phyloP scores from a whole-genome alignment of 2,888 invertebrate genomes.

The Phlogophora meticulosa region DNA sequence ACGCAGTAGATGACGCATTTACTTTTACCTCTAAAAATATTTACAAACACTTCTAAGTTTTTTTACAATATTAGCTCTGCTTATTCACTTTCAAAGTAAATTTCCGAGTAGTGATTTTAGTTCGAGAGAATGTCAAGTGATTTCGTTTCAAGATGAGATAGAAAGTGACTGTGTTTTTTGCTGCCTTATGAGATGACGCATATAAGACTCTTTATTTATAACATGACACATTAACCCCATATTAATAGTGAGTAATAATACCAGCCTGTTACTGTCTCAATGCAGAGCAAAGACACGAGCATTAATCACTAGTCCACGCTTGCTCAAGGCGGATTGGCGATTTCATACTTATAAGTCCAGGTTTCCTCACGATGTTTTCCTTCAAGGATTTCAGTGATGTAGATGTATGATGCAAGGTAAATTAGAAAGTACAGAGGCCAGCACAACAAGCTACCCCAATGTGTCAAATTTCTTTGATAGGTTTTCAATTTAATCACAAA shows the following conservation, averaged over 20 bases:
- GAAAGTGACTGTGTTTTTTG: conserved; percentile 39
- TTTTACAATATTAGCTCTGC: conserved; percentile 16
- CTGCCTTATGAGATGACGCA: conserved; percentile 10
- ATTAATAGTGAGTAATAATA: neutral
- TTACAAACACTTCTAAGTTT: neutral
- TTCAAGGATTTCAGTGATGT: too few relatives aligned
- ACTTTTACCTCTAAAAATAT: conserved; percentile 18
- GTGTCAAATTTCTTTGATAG: too few relatives aligned
- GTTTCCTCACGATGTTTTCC: too few relatives aligned
- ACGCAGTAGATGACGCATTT: neutral
- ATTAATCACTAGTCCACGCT: too few relatives aligned
- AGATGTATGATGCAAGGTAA: too few relatives aligned
- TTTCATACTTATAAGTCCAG: too few relatives aligned
- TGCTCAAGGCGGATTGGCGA: too few relatives aligned
- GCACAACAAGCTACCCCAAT: too few relatives aligned
- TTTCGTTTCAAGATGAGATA: conserved; percentile 4
- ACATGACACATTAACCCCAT: neutral
- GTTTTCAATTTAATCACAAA: too few relatives aligned
- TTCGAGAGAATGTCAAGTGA: conserved; percentile 28
- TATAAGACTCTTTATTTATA: neutral
- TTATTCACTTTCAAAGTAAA: conserved; percentile 31
- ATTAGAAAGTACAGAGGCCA: too few relatives aligned
- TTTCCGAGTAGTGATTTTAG: neutral
- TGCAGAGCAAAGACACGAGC: too few relatives aligned
- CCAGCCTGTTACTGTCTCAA: too few relatives aligned